Evolutionary conservation across 2,113 vertebrate genomes (phyloP).

Genomic region (Macrotis lagotis): DNA sequence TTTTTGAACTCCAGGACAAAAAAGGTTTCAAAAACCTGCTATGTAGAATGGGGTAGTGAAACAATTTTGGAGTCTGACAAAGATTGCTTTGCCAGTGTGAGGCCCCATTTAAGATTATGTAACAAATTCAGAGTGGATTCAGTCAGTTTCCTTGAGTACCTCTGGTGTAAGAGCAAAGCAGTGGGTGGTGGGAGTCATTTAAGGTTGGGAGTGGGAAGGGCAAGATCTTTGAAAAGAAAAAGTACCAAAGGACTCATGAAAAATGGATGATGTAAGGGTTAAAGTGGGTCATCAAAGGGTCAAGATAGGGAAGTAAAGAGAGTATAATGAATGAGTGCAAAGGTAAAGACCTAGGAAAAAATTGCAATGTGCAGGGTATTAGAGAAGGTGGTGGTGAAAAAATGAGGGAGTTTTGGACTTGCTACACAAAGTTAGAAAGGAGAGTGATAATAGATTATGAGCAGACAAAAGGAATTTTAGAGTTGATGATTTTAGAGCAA

Average conservation of each 20-base stretch:
- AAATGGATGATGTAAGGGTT: too few species aligned
- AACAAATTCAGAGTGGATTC: background rate
- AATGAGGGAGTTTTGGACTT: background rate
- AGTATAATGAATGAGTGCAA: background rate
- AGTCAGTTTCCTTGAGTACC: background rate
- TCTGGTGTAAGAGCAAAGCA: background rate
- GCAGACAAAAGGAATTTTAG: background rate
- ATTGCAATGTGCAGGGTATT: background rate
- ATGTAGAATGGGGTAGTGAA: background rate
- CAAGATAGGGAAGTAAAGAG: background rate
- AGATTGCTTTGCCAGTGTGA: background rate
- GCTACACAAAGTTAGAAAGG: background rate
- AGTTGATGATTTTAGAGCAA: background rate
- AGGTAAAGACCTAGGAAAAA: background rate
- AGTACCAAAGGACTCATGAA: background rate
- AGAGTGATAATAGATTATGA: background rate
- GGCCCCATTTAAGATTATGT: background rate
- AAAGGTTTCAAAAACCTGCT: background rate
- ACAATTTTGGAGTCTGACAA: background rate
- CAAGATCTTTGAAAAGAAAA: background rate
- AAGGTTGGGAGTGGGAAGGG: background rate
- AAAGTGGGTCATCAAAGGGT: background rate
- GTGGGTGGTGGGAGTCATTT: background rate
- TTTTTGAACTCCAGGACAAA: background rate
- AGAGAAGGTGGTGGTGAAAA: background rate